phyloP scores from a whole-genome alignment of 2,888 invertebrate genomes.

The Bombylius major region DNA sequence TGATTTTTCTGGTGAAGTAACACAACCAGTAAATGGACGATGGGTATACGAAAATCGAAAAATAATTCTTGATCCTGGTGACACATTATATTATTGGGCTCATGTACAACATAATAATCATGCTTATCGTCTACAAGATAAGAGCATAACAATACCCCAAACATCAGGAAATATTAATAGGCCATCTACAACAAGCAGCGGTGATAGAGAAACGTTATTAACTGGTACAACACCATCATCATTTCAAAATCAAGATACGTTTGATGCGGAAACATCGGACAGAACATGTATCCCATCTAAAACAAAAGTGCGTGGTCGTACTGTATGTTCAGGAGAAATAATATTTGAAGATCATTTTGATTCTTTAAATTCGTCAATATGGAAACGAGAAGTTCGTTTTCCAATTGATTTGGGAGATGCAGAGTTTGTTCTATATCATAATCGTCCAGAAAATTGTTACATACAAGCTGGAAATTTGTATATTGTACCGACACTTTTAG shows the following conservation, averaged over 20 bases:
- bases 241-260: background rate
- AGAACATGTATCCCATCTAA: conserved; percentile 9
- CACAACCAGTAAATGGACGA: conserved; percentile 32
- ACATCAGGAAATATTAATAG: background rate
- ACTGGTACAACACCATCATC: background rate
- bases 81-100: conserved; percentile 48
- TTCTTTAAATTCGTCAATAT: conserved; percentile 36
- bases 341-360: conserved; percentile 53
- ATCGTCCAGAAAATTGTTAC: conserved; percentile 26
- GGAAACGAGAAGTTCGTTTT: conserved; percentile 46
- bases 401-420: conserved; percentile 38
- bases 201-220: background rate
- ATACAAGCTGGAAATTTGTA: conserved; percentile 26
- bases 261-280: background rate
- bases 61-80: conserved; percentile 39
- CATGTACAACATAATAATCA: conserved; percentile 41
- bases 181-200: background rate
- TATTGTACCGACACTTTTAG: conserved; percentile 33
- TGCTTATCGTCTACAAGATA: conserved; percentile 4
- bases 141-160: background rate
- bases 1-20: conserved; percentile 39
- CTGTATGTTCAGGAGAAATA: conserved; percentile 39
- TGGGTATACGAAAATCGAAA: conserved; percentile 43
- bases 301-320: conserved; percentile 27
- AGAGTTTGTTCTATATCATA: conserved; percentile 38